Percentiles rank a stretch among this genome's conserved stretches.
phyloP scores from a whole-genome alignment of 2,888 invertebrate genomes.

The Opisthograptis luteolata region DNA sequence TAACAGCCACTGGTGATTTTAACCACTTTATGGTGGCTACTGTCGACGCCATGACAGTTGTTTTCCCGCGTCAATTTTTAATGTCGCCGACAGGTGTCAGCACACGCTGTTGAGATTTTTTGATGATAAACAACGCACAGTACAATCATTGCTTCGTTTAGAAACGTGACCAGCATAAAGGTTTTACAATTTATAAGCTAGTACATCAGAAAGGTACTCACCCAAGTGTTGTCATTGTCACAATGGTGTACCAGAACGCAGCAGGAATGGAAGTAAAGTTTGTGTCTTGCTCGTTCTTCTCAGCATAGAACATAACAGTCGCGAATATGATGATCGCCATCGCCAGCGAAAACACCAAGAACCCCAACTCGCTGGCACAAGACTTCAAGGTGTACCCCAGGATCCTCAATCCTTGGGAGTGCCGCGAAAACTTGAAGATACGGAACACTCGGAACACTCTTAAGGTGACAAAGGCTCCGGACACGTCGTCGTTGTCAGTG shows the following conservation, averaged over 20 bases:
- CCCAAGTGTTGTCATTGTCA: slow-evolving; percentile 99
- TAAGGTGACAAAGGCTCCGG: slow-evolving; percentile 99
- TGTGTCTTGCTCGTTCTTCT: slow-evolving; percentile 98
- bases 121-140: slow-evolving; percentile 17
- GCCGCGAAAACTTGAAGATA: slow-evolving; percentile 99
- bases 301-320: slow-evolving; percentile 99
- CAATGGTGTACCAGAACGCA: slow-evolving; percentile 99
- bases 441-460: slow-evolving; percentile 99
- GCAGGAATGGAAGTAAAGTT: slow-evolving; percentile 99
- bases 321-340: slow-evolving; percentile 99
- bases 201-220: slow-evolving; percentile 84
- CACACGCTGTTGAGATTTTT: slow-evolving; percentile 15
- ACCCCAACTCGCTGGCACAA: slow-evolving; percentile 99
- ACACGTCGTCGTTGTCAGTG: slow-evolving; percentile 99
- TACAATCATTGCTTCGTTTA: background rate
- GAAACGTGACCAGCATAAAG: background rate
- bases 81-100: slow-evolving; percentile 76
- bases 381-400: slow-evolving; percentile 99
- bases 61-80: slow-evolving; percentile 72
- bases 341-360: slow-evolving; percentile 99
- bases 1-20: slow-evolving; percentile 61
- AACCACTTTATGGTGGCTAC: slow-evolving; percentile 61
- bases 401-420: slow-evolving; percentile 99
- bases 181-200: background rate
- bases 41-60: slow-evolving; percentile 68